Evolutionary conservation across 2,888 invertebrate genomes (phyloP), one percentile per base, ranked within the genome.

Genomic region (Miltochrista miniata): DNA sequence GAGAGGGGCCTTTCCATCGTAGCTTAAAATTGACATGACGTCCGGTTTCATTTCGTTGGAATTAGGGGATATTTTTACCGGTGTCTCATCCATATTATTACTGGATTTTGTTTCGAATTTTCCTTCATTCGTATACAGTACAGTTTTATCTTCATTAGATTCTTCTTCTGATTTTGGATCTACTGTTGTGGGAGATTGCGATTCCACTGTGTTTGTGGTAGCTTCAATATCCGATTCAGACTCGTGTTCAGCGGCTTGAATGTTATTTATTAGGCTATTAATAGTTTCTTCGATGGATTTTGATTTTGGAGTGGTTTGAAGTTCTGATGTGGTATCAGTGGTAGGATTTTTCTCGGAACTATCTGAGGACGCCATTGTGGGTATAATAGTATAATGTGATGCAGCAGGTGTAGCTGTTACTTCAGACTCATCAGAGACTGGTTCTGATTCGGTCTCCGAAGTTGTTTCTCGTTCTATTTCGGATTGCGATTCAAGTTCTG

Each of bases 31-130:
- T 38, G 83, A 76, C 61, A 79, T 73, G 29, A 83, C 74, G 56
- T 83, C 81, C 1, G 82, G 76, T 58, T 75, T 79, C 1, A 78
- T 65, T 63, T 81, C 81, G 50, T 79, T 76, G n/a, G 81, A 75
- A 12, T 79, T 72, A 36, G 81, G 81, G 1, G 77, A 77, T 33
- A 75, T 64, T 61, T 65, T 76, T n/a, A 54, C 46, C 24, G 81
- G 82, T 7, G 78, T 77, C 0, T 59, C 70, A 56, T 77, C 72
- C 48, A 38, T 40, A 41, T 38, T 37, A 45, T 47, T 52, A 54
- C 31, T 36, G 48, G 58, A 51, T 47, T 62, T 72, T 40, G 54
- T 42, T 54, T 66, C 63, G 15, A 53, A 54, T 54, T 69, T 62
- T 8, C 61, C 68, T 56, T 67, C 63, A 44, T 62, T 67, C 2